These are phyloP conservation scores for Gallinago jamesoni DNA, from an alignment of 2,113 vertebrate species.

Conservation along the genomic window DNA sequence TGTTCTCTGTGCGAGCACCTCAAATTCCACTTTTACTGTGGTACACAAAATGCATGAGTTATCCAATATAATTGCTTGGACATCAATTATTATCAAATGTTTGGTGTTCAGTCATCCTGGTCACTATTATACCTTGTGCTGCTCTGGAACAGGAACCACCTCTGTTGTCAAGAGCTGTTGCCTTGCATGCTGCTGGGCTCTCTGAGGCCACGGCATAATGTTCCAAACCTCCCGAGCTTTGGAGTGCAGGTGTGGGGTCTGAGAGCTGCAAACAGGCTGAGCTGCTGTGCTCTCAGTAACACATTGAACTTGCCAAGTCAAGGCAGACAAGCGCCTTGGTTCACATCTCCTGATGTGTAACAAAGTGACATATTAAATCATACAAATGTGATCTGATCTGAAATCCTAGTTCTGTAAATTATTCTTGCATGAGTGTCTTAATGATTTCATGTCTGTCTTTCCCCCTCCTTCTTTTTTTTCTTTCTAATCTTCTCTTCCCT, in stretches of 20 bases:
- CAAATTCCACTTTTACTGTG: not conserved
- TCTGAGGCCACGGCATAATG: not conserved
- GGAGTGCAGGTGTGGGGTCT: not conserved
- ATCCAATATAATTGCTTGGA: not conserved
- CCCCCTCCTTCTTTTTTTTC: not conserved
- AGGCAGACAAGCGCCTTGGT: not conserved
- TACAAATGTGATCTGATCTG: not conserved
- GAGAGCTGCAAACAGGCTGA: not conserved
- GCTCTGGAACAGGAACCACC: not conserved
- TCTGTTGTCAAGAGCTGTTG: not conserved
- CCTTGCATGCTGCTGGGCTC: not conserved
- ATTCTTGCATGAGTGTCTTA: not conserved
- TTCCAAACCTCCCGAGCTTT: not conserved
- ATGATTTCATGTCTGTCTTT: not conserved
- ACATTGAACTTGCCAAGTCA: not conserved
- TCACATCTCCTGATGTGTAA: not conserved
- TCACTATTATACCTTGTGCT: not conserved
- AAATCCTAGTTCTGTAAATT: not conserved
- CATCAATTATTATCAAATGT: not conserved
- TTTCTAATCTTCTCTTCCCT: not conserved
- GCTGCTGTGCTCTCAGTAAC: not conserved
- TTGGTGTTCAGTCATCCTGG: not conserved
- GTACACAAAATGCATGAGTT: not conserved
- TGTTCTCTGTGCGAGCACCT: not conserved
- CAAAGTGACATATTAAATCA: not conserved